These are phyloP conservation scores for Danio kyathit DNA, from an alignment of 2,797 vertebrate species.

Conservation along the genomic window DNA sequence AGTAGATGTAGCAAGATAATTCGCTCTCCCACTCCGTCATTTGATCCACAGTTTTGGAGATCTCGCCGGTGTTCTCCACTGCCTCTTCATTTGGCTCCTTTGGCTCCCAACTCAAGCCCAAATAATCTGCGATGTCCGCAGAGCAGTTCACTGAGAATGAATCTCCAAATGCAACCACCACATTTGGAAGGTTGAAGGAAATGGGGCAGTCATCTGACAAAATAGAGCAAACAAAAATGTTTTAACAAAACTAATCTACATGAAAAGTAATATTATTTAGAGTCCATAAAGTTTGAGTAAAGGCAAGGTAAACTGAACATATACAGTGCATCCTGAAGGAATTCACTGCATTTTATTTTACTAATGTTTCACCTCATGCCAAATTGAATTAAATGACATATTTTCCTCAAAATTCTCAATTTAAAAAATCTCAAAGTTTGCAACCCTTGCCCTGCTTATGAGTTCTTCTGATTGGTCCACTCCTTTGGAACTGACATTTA, in stretches of 20 bases:
- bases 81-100: not conserved
- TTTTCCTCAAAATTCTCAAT: too few species aligned
- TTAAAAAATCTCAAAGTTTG: too few species aligned
- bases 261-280: too few species aligned
- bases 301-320: too few species aligned
- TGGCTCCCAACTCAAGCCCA: constrained; percentile 60
- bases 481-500: too few species aligned
- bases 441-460: too few species aligned
- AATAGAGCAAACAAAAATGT: not conserved
- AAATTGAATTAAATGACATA: too few species aligned
- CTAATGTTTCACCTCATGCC: too few species aligned
- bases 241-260: not conserved
- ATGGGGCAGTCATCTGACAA: not conserved
- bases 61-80: rapidly evolving
- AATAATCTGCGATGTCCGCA: rapidly evolving
- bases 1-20: not conserved
- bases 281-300: too few species aligned
- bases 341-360: too few species aligned
- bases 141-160: constrained; percentile 62
- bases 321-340: too few species aligned
- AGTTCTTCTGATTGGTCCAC: too few species aligned
- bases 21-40: not conserved
- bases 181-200: constrained; percentile 55
- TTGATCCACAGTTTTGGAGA: constrained; percentile 31
- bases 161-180: constrained; percentile 66